A percentile compares a stretch with the other conserved stretches of the same genome.
Conservation (phyloP, 2,888 invertebrate genomes). For the Noctua comes region DNA sequence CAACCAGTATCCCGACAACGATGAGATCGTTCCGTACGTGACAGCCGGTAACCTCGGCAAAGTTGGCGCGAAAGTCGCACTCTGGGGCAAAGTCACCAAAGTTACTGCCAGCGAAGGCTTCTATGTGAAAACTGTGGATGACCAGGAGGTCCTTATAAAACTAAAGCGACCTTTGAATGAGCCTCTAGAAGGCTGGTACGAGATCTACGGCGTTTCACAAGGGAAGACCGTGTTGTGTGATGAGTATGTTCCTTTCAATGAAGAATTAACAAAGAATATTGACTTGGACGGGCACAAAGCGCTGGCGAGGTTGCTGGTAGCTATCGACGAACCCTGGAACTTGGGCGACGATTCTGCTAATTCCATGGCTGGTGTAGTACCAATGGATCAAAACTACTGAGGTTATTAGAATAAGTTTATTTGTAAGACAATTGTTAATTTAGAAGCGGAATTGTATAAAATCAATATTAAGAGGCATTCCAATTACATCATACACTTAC, state of each 20-base stretch:
- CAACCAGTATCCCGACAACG: slow-evolving; percentile 86
- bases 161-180: slow-evolving; percentile 83
- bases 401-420: slow-evolving; percentile 33
- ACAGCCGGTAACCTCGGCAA: slow-evolving; percentile 85
- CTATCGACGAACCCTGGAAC: slow-evolving; percentile 88
- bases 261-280: slow-evolving; percentile 82
- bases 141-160: slow-evolving; percentile 85
- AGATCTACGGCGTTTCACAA: slow-evolving; percentile 86
- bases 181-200: slow-evolving; percentile 87
- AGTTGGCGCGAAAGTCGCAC: slow-evolving; percentile 86
- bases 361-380: slow-evolving; percentile 75
- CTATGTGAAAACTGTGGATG: slow-evolving; percentile 86
- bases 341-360: slow-evolving; percentile 79
- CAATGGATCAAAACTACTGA: slow-evolving; percentile 77
- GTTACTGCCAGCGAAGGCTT: slow-evolving; percentile 86
- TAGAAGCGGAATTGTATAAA: neutral
- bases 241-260: slow-evolving; percentile 84
- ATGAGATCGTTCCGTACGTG: slow-evolving; percentile 87
- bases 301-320: slow-evolving; percentile 81
- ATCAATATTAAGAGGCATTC: neutral
- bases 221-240: slow-evolving; percentile 86
- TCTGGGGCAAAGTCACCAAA: slow-evolving; percentile 88
- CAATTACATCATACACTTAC: slow-evolving; percentile 1
- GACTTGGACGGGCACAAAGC: slow-evolving; percentile 86
- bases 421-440: neutral